Evolutionary conservation across 1,140 invertebrate genomes (phyloP).

Genomic region (Cylas formicarius): DNA sequence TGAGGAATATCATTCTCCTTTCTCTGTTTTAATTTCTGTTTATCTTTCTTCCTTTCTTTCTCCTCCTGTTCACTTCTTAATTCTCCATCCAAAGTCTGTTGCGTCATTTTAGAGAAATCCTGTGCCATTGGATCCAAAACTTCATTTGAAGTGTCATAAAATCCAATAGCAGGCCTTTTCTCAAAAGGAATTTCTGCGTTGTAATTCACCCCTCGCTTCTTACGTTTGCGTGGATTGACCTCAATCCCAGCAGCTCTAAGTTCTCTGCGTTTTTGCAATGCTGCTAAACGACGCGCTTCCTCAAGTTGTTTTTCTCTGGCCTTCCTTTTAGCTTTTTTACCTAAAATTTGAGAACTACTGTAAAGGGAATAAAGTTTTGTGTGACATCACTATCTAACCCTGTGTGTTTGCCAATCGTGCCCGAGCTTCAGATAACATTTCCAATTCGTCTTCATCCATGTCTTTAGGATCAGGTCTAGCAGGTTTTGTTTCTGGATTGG

Average conservation of each 20-base stretch:
- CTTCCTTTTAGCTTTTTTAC: conserved; percentile 71
- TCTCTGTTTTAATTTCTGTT: conserved; percentile 85
- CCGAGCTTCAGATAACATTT: conserved; percentile 98
- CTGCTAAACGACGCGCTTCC: conserved; percentile 91
- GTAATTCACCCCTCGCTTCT: conserved; percentile 90
- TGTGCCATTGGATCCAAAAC: conserved; percentile 78
- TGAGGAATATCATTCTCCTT: conserved; percentile 96
- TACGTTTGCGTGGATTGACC: conserved; percentile 62
- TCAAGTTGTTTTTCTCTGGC: conserved; percentile 98
- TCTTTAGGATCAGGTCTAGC: conserved; percentile 99
- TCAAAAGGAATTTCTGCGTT: conserved; percentile 98
- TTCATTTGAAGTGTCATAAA: conserved; percentile 91
- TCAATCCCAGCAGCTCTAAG: conserved; percentile 96
- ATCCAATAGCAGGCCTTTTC: conserved; percentile 83
- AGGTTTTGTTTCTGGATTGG: conserved; percentile 99
- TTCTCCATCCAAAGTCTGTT: conserved; percentile 91
- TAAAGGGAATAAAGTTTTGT: not conserved
- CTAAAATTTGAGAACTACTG: not conserved
- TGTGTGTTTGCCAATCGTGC: conserved; percentile 98
- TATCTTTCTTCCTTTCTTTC: conserved; percentile 80
- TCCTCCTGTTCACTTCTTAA: conserved; percentile 84
- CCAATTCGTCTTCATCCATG: conserved; percentile 99
- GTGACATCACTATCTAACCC: conserved; percentile 82
- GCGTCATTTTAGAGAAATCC: conserved; percentile 81
- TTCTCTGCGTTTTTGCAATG: conserved; percentile 93